Base-by-base conservation (phyloP, 2,797 vertebrate species). In the Chelidonichthys spinosus region DNA sequence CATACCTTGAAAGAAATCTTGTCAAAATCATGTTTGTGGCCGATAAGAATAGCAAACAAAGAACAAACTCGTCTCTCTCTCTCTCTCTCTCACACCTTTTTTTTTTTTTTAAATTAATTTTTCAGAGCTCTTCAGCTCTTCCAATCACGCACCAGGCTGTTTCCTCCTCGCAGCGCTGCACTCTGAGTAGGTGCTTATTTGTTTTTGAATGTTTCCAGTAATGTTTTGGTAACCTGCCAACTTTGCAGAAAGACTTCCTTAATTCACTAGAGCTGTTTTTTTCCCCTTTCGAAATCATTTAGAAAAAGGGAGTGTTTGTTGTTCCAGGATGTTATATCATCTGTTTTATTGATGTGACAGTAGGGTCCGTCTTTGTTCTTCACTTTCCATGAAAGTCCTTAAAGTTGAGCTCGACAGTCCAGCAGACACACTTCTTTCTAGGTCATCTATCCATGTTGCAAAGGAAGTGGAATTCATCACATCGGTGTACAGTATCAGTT, bases 171-270 rank as follows among this genome's bases (percentile, higher is more conserved):
- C 81, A 61, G 63, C 56, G 6, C 71, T 11, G 44, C 58, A 42
- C 39, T 76, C 71, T 61, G 81, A 82, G 69, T 78, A 82, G 85
- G 78, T 78, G 72, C 83, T 74, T 85, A 81, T 90, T 90, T 88
- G 82, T 85, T 85, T 86, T 82, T 89, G 59, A 85, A 83, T 74
- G 81, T 90, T 89, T 89, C 81, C 82, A 86, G 89, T 85, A 84
- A 90, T 85, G 73, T 75, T 87, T 83, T 86, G 82, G 83, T 80
- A 40, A 69, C n/a, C 33, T 79, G 83, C 88, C 89, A 90, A 75
- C 76, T 87, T 79, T 58, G 76, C 85, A 87, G 68, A 83, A 81
- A 75, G 58, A 32, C 15, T 67, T 81, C 54, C 53, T 66, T 63
- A 87, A 85, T 77, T 68, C 7, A 37, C 74, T 63, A 15, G 65